Conservation (phyloP, 1,140 invertebrate species). For the Drosophila sulfurigaster region DNA sequence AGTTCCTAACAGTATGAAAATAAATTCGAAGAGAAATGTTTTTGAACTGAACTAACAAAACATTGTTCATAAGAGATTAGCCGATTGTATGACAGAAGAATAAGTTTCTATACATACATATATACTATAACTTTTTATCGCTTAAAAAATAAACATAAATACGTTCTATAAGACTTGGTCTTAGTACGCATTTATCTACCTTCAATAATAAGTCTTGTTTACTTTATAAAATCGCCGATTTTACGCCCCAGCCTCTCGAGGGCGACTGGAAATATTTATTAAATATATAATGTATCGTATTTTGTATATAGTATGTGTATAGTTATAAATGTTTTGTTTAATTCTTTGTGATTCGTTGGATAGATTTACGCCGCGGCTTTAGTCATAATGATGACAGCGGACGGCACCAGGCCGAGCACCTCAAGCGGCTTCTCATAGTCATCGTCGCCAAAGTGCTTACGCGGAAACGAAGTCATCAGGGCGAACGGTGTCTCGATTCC, state of each 20-base stretch:
- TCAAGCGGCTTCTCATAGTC: constrained; percentile 89
- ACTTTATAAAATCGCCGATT: constrained; percentile 60
- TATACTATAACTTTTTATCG: too few relatives aligned
- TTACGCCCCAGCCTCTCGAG: constrained; percentile 28
- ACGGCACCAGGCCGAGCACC: constrained; percentile 91
- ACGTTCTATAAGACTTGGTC: too few relatives aligned
- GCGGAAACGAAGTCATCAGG: constrained; percentile 92
- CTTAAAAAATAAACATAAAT: too few relatives aligned
- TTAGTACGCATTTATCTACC: too few relatives aligned
- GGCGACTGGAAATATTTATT: constrained; percentile 35
- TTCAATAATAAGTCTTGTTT: background rate
- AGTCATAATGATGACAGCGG: constrained; percentile 91
- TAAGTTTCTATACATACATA: too few relatives aligned
- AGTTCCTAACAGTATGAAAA: too few relatives aligned
- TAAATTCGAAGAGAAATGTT: too few relatives aligned
- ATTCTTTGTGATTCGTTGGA: constrained; percentile 2
- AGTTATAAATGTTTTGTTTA: constrained; percentile 31
- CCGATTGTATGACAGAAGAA: too few relatives aligned
- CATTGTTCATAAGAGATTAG: too few relatives aligned
- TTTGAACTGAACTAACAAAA: too few relatives aligned
- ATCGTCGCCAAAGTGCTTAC: constrained; percentile 88
- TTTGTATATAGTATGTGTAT: constrained; percentile 26
- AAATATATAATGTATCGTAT: constrained; percentile 24
- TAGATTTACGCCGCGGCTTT: constrained; percentile 59
- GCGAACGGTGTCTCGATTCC: constrained; percentile 86